A percentile compares a stretch with the other conserved stretches of the same genome.
These are phyloP conservation scores for Hippocampus comes DNA, from an alignment of 2,113 vertebrate genomes.

Conservation along the genomic window DNA sequence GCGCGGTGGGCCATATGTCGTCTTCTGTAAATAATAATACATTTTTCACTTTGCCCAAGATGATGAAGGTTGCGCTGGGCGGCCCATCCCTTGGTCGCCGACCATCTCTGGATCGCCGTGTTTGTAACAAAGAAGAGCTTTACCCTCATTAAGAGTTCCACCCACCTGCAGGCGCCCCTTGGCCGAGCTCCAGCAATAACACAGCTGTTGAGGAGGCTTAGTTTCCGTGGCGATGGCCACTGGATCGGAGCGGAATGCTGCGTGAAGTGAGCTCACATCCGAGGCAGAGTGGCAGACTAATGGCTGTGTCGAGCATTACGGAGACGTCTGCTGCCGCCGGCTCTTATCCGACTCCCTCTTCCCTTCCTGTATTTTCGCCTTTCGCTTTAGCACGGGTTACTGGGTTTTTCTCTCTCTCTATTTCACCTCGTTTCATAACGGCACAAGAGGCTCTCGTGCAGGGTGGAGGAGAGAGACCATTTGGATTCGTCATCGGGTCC, in stretches of 20 bases:
- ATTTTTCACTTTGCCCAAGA: neutral
- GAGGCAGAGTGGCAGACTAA: conserved; percentile 55
- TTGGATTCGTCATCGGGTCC: conserved; percentile 34
- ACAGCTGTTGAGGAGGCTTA: conserved; percentile 83
- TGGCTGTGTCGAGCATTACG: conserved; percentile 36
- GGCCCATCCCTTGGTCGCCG: conserved; percentile 26
- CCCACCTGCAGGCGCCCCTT: conserved; percentile 59
- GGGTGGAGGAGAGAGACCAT: conserved; percentile 54
- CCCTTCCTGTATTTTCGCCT: neutral
- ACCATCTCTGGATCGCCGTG: conserved; percentile 42
- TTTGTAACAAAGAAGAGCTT: conserved; percentile 47
- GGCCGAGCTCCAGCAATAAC: conserved; percentile 78
- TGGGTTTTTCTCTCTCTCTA: conserved; percentile 59
- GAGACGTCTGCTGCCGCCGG: conserved; percentile 48
- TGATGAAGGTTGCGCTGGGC: neutral
- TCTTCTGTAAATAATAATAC: no score
- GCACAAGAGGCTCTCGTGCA: conserved; percentile 63
- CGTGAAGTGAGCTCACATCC: conserved; percentile 68
- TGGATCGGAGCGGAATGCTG: conserved; percentile 68
- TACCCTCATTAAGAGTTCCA: conserved; percentile 35
- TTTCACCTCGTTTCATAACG: conserved; percentile 62
- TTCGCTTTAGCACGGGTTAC: conserved; percentile 43
- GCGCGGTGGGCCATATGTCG: no score
- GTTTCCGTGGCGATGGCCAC: conserved; percentile 76
- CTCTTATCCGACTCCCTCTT: conserved; percentile 47